Conservation (phyloP, 1,140 invertebrate genomes). For the Bombus haemorrhoidalis region DNA sequence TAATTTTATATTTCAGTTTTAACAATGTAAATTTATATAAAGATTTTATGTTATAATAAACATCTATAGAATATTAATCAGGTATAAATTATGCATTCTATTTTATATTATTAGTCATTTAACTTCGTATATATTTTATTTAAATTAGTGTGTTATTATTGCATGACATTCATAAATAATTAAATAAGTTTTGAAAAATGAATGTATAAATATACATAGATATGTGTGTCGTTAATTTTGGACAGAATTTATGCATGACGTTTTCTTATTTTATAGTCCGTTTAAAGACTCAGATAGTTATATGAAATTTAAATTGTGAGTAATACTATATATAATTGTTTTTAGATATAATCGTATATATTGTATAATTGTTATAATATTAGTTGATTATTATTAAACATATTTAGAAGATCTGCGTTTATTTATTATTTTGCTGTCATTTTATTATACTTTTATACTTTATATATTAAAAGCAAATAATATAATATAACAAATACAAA, state of each 20-base stretch:
- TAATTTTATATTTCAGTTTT: not conserved
- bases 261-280: not conserved
- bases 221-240: not conserved
- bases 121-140: not conserved
- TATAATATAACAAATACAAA: not conserved
- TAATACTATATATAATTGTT: not conserved
- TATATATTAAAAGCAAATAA: not conserved
- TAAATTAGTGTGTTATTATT: not conserved
- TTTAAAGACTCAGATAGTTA: not conserved
- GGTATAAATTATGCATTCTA: not conserved
- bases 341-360: not conserved
- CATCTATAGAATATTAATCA: not conserved
- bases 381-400: not conserved
- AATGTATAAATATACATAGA: not conserved
- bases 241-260: not conserved
- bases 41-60: not conserved
- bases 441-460: not conserved
- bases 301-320: no score
- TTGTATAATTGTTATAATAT: no score
- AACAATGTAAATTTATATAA: no score
- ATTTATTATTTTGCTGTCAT: not conserved
- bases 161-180: not conserved
- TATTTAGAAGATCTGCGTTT: not conserved
- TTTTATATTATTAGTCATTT: not conserved
- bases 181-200: not conserved